Evolutionary conservation across 2,113 vertebrate species (phyloP), one percentile per base, ranked within the genome.

Genomic region (Ibidorhyncha struthersii): DNA sequence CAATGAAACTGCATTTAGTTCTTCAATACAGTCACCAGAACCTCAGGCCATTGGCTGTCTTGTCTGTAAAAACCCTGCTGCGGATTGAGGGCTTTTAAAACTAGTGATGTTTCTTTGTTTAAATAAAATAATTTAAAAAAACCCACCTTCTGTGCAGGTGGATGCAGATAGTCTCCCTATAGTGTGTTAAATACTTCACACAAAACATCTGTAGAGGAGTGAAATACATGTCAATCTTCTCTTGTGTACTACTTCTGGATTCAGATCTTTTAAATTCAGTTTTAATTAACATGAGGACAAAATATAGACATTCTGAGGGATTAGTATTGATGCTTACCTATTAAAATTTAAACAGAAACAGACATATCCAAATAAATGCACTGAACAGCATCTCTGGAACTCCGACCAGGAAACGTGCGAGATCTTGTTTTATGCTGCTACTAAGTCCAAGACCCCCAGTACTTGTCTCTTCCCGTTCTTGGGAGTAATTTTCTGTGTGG

Each of bases 361-460:
- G 55, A 27, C 11, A 22, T 9, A 66, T 8, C 38, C 30, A 53
- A 43, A 2, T 49, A 61, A 49, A n/a, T 26, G 41, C 14, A 55
- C 47, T 66, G 29, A 45, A 15, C 29, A 2, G 1, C 49, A 8
- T 52, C 43, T 65, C 65, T 95, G 65, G 50, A 65, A 3, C 69
- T 73, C 12, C 0, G 14, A 40, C 29, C 16, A 8, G 65, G 47
- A 56, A 30, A 8, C 0, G 0, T 66, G 40, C 27, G 63, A 49
- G 55, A 47, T 27, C 14, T 47, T 36, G 19, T 53, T 82, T 63
- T 52, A 23, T 47, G 43, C 49, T 80, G 61, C 32, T 55, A 0
- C 14, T 8, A 10, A 40, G 14, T 43, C 29, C 20, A 14, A 18
- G 40, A 36, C 14, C 26, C 40, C 26, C 66, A 36, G 29, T 61